phyloP scores from a whole-genome alignment of 2,888 invertebrate genomes.

The Acronicta leporina region DNA sequence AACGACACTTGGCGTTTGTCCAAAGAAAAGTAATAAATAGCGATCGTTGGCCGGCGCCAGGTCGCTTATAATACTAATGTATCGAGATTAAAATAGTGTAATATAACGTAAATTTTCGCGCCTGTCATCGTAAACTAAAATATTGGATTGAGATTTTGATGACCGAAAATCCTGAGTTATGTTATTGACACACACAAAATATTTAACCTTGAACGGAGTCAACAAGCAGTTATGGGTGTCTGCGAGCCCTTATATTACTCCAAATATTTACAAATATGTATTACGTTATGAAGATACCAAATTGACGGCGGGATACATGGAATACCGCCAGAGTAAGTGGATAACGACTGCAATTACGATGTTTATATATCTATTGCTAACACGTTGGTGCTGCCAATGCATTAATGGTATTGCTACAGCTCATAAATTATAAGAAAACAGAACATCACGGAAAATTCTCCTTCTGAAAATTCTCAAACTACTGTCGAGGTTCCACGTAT shows the following conservation, averaged over 20 bases:
- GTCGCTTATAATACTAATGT: slow-evolving; percentile 71
- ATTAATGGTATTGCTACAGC: slow-evolving; percentile 4
- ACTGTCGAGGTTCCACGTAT: neutral
- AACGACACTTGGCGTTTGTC: slow-evolving; percentile 76
- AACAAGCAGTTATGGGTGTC: slow-evolving; percentile 25
- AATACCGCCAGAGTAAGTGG: slow-evolving; percentile 21
- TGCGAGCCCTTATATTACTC: no score
- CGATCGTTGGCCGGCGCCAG: slow-evolving; percentile 80
- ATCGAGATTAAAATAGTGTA: slow-evolving; percentile 76
- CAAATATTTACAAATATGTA: no score
- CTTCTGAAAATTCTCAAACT: neutral
- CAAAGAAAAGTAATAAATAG: slow-evolving; percentile 85
- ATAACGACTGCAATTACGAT: slow-evolving; percentile 24
- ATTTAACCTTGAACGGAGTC: slow-evolving; percentile 45
- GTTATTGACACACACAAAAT: slow-evolving; percentile 54
- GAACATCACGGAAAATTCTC: neutral
- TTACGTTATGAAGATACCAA: slow-evolving; percentile 15
- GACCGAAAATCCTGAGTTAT: slow-evolving; percentile 46
- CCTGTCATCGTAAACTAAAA: slow-evolving; percentile 55
- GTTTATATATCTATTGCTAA: slow-evolving; percentile 22
- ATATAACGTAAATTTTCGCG: slow-evolving; percentile 58
- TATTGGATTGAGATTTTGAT: slow-evolving; percentile 41
- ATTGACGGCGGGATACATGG: slow-evolving; percentile 6
- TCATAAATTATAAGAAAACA: slow-evolving; percentile 16
- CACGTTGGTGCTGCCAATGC: slow-evolving; percentile 15